These are phyloP conservation scores for Meandrusa payeni DNA, from an alignment of 2,888 invertebrate genomes.

Conservation along the genomic window DNA sequence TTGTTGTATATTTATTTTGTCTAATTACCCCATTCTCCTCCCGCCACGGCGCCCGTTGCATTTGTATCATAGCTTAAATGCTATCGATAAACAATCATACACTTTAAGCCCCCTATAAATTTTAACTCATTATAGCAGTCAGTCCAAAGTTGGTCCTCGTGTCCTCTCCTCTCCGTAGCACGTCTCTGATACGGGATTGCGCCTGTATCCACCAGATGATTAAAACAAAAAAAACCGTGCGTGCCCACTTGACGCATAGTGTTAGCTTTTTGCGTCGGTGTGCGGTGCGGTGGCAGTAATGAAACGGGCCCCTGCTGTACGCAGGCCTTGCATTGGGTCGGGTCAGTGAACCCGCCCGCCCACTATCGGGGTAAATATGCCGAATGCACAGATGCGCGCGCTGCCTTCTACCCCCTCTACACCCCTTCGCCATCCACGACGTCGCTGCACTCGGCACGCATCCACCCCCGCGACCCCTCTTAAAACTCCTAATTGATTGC, in stretches of 20 bases:
- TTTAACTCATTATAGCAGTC: slow-evolving; percentile 63
- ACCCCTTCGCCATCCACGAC: slow-evolving; percentile 45
- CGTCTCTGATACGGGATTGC: slow-evolving; percentile 34
- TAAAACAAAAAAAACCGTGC: slow-evolving; percentile 47
- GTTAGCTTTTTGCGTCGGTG: slow-evolving; percentile 69
- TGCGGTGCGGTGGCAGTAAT: slow-evolving; percentile 67
- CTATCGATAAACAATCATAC: slow-evolving; percentile 40
- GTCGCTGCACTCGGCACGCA: slow-evolving; percentile 70
- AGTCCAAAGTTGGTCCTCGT: slow-evolving; percentile 36
- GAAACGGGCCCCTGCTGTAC: slow-evolving; percentile 69
- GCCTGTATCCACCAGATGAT: slow-evolving; percentile 36
- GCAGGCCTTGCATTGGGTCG: slow-evolving; percentile 78
- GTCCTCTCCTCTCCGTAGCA: slow-evolving; percentile 34
- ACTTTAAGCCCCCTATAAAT: slow-evolving; percentile 56
- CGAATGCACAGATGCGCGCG: slow-evolving; percentile 81
- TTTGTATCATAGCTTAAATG: slow-evolving; percentile 6
- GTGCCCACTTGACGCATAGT: slow-evolving; percentile 71
- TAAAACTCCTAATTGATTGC: slow-evolving; percentile 80
- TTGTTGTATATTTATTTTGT: slow-evolving; percentile 13
- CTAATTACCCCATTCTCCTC: not conserved
- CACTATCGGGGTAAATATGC: slow-evolving; percentile 80
- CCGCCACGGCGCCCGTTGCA: not conserved
- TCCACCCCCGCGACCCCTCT: slow-evolving; percentile 58
- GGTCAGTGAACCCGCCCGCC: slow-evolving; percentile 77
- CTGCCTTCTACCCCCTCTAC: slow-evolving; percentile 52